A percentile compares a stretch with the other conserved stretches of the same genome.
phyloP scores from a whole-genome alignment of 2,113 vertebrate species.

The western clawed frog (Xenopus tropicalis) region UCB_Xtro_10.0 CM004449.2:127673501-127674000 shows the following conservation, averaged over 20 bases:
- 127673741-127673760: slow-evolving; percentile 45
- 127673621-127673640: slow-evolving; percentile 68
- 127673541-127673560: slow-evolving; percentile 56
- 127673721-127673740: slow-evolving; percentile 49
- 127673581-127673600: slow-evolving; percentile 53
- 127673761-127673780: slow-evolving; percentile 48
- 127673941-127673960: slow-evolving; percentile 47
- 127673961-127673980: slow-evolving; percentile 44
- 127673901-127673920: slow-evolving; percentile 45
- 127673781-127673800: slow-evolving; percentile 39
- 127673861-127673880: slow-evolving; percentile 25
- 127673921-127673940: slow-evolving; percentile 43
- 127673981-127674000: slow-evolving; percentile 40
- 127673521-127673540: slow-evolving; percentile 51
- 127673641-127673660: slow-evolving; percentile 54
- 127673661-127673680: fast-evolving
- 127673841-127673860: slow-evolving; percentile 49
- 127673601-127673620: slow-evolving; percentile 52
- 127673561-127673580: slow-evolving; percentile 55
- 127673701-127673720: slow-evolving; percentile 52
- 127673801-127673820: slow-evolving; percentile 43
- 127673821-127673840: slow-evolving; percentile 35
- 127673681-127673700: slow-evolving; percentile 39
- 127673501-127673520: slow-evolving; percentile 53
- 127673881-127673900: slow-evolving; percentile 48